A percentile compares a stretch with the other conserved stretches of the same genome.
phyloP scores from a whole-genome alignment of 2,797 vertebrate species.

The Hemibagrus guttatus region DNA sequence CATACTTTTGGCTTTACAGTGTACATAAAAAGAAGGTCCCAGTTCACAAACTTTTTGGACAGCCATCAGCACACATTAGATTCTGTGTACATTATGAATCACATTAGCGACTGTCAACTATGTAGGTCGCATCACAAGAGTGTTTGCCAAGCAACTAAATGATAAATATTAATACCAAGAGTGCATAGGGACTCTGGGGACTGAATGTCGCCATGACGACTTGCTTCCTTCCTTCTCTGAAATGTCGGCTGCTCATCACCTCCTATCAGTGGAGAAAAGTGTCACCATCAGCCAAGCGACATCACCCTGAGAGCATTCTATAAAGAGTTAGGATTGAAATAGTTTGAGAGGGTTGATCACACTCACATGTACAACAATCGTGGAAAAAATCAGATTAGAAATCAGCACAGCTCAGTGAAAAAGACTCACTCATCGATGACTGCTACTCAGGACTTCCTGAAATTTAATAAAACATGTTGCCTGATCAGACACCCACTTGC shows the following conservation, averaged over 20 bases:
- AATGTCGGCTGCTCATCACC: constrained; percentile 34
- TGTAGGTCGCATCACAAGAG: constrained; percentile 63
- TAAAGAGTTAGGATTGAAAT: neutral
- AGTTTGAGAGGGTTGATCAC: neutral
- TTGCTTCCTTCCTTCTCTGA: constrained; percentile 27
- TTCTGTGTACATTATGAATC: constrained; percentile 42
- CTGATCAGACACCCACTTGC: constrained; percentile 69
- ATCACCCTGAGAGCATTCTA: neutral
- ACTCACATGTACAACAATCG: neutral
- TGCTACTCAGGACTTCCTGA: neutral
- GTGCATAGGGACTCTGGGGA: constrained; percentile 47
- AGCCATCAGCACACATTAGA: constrained; percentile 26
- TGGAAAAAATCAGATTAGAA: neutral
- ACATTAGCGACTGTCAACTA: constrained; percentile 52
- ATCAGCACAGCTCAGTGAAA: neutral
- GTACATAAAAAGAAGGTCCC: neutral
- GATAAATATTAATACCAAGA: constrained; percentile 73
- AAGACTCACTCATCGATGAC: neutral
- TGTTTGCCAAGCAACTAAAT: constrained; percentile 62
- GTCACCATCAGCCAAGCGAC: neutral
- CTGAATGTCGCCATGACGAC: constrained; percentile 47
- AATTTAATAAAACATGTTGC: constrained; percentile 66
- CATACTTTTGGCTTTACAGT: neutral
- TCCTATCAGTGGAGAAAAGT: constrained; percentile 22
- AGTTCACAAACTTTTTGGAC: constrained; percentile 2